These are phyloP conservation scores for Pseudolycoriella hygida DNA, from an alignment of 2,888 invertebrate species.

Conservation along the genomic window DNA sequence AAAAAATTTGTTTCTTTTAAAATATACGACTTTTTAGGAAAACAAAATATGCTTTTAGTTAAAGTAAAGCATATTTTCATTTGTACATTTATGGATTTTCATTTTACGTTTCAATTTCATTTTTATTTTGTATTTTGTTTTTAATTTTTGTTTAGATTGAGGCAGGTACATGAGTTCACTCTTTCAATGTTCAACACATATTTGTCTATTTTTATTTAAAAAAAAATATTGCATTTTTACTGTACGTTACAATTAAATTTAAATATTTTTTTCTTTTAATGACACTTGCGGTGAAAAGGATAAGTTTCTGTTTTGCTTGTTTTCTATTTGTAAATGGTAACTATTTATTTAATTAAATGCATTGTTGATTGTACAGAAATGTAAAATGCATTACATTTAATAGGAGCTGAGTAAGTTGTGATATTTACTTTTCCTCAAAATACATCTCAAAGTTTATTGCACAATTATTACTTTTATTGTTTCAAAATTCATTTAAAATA, in stretches of 20 bases:
- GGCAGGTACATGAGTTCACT: constrained; percentile 29
- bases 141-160: constrained; percentile 1
- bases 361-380: neutral
- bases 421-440: neutral
- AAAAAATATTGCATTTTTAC: neutral
- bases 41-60: no score
- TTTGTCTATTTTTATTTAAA: neutral
- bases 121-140: neutral
- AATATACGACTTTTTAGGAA: neutral
- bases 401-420: neutral
- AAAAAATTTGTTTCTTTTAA: neutral
- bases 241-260: neutral
- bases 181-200: neutral
- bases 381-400: neutral
- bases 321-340: neutral
- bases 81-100: neutral
- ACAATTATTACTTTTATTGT: neutral
- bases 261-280: constrained; percentile 10
- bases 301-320: constrained; percentile 1
- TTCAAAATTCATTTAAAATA: neutral
- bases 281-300: constrained; percentile 17
- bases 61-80: neutral
- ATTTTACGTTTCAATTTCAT: neutral
- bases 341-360: neutral
- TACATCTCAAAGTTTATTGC: constrained; percentile 3